Evolutionary conservation across 1,140 invertebrate genomes (phyloP), one percentile per base, ranked within the genome.

Genomic region (Stegodyphus dumicola): DNA sequence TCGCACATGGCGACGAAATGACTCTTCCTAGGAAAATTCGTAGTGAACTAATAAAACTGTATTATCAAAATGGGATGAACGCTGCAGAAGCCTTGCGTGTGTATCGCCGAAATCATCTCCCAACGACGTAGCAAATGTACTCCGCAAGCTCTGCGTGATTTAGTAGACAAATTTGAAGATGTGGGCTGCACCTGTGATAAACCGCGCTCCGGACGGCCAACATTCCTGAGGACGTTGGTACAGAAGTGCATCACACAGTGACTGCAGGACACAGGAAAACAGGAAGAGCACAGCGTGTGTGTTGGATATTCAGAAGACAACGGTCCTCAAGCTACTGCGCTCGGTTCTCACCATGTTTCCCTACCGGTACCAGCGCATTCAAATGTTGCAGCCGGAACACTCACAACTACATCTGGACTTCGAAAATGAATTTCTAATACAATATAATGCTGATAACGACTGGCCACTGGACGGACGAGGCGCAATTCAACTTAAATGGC

Each of bases 161-260:
- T 73, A 18, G 49, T 73, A 2, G 1, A 73, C 49, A 51, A 73
- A 49, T 73, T 73, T 6, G 6, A 73, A 73, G 17, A 73, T 15
- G 53, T 49, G 7, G 70, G 18, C 11, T 73, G 51, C 7, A 73
- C 48, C 51, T 73, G 49, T 52, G 70, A 73, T 73, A 52, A 51
- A 73, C 70, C 2, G 33, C 48, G 70, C 9, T 73, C 70, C n/a
- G 70, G 51, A 49, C 70, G 17, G 10, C 70, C 70, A 73, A 49
- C 18, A 11, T 51, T 51, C 6, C 10, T 73, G 49, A 51, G 48
- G 49, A 49, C 33, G 6, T 73, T 51, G 49, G 6, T 51, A 52
- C n/a, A n/a, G 49, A 73, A 73, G 70, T 73, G 7, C 70, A 73
- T 51, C 70, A 73, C 7, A 73, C 2, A 52, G 13, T 51, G 2